phyloP scores from a whole-genome alignment of 1,140 invertebrate genomes.

The Samia ricini region DNA sequence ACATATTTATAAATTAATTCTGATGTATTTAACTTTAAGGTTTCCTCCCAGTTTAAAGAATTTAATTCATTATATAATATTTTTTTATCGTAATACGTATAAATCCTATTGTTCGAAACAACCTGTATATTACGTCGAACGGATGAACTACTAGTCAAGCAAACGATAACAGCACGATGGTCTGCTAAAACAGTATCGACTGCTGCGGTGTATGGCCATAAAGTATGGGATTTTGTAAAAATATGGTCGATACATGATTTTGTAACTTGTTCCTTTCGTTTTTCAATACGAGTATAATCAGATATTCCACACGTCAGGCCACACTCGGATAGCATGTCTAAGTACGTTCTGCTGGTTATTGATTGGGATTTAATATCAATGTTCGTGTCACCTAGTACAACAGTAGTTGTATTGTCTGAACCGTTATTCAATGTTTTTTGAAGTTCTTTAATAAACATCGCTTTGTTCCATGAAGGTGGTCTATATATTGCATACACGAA shows the following conservation, averaged over 20 bases:
- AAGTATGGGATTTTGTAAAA: slow-evolving; percentile 36
- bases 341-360: slow-evolving; percentile 24
- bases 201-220: slow-evolving; percentile 33
- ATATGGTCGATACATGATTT: slow-evolving; percentile 41
- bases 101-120: slow-evolving; percentile 23
- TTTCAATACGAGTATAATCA: slow-evolving; percentile 37
- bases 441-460: slow-evolving; percentile 33
- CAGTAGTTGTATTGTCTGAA: slow-evolving; percentile 27
- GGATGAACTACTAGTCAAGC: slow-evolving; percentile 12
- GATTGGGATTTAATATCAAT: slow-evolving; percentile 36
- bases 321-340: slow-evolving; percentile 29
- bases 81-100: slow-evolving; percentile 19
- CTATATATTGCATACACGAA: slow-evolving; percentile 35
- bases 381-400: slow-evolving; percentile 30
- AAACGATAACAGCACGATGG: slow-evolving; percentile 29
- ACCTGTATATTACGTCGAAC: slow-evolving; percentile 21
- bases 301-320: slow-evolving; percentile 40
- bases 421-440: slow-evolving; percentile 17
- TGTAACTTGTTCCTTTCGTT: slow-evolving; percentile 27
- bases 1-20: slow-evolving; percentile 27
- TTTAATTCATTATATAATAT: slow-evolving; percentile 25
- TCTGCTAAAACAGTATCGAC: slow-evolving; percentile 38
- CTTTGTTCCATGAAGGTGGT: slow-evolving; percentile 30
- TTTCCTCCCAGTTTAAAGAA: slow-evolving; percentile 21
- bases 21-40: slow-evolving; percentile 19